Evolutionary conservation across 2,888 invertebrate genomes (phyloP).

Genomic region (Neocrepidodera transversa): DNA sequence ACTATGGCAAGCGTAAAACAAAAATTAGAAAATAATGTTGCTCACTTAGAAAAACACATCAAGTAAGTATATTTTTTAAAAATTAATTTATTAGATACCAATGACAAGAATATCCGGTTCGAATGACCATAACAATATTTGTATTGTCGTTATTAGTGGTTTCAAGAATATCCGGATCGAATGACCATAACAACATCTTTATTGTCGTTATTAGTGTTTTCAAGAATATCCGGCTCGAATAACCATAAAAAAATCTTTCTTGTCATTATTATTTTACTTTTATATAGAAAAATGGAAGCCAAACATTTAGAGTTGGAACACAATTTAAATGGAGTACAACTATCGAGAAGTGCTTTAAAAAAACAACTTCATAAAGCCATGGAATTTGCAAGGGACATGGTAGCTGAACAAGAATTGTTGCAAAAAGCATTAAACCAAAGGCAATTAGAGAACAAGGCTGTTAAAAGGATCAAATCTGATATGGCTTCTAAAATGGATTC

Average conservation of each 20-base stretch:
- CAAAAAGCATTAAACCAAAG: constrained; percentile 57
- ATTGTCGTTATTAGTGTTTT: no score
- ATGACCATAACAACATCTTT: no score
- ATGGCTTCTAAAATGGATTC: constrained; percentile 62
- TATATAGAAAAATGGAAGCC: constrained; percentile 60
- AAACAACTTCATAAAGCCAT: constrained; percentile 64
- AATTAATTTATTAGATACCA: no score
- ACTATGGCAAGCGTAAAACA: constrained; percentile 60
- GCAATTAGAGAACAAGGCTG: constrained; percentile 57
- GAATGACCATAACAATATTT: no score
- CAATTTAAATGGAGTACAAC: constrained; percentile 60
- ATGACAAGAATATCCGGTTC: no score
- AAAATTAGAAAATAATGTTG: constrained; percentile 63
- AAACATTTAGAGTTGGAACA: constrained; percentile 62
- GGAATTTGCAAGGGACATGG: constrained; percentile 63
- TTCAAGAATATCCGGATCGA: no score
- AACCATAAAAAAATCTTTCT: no score
- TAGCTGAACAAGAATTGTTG: constrained; percentile 64
- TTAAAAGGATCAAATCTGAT: constrained; percentile 61
- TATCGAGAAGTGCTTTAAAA: constrained; percentile 63
- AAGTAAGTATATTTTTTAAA: constrained; percentile 57
- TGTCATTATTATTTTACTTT: constrained; percentile 14
- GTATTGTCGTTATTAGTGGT: no score
- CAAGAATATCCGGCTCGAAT: no score
- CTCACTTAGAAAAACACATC: constrained; percentile 63